Percentiles rank a stretch among this genome's conserved stretches.
phyloP scores from a whole-genome alignment of 23 tunicate species.

The Corella eumyota region DNA sequence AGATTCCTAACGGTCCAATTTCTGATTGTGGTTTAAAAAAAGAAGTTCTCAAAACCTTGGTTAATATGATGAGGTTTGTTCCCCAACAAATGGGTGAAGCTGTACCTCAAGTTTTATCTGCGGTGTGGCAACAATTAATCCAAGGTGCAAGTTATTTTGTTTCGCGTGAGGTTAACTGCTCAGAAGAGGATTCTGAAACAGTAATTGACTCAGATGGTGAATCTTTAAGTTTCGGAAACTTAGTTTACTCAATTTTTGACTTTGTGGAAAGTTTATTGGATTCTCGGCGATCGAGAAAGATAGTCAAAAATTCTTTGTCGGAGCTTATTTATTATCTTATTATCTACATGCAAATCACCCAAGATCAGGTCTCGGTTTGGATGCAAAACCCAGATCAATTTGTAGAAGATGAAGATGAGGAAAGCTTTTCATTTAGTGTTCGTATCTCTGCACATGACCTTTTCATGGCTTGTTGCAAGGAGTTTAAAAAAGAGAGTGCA shows the following conservation, averaged over 20 bases:
- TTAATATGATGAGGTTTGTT: constrained; percentile 27
- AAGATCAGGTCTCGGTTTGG: constrained; percentile 63
- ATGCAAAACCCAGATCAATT: constrained; percentile 89
- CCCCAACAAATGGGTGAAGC: constrained; percentile 44
- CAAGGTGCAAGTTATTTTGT: constrained; percentile 59
- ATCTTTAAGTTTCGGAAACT: constrained; percentile 56
- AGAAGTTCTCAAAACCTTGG: constrained; percentile 51
- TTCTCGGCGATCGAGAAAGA: constrained; percentile 14
- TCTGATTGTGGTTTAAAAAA: constrained; percentile 71
- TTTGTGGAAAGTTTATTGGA: constrained; percentile 61
- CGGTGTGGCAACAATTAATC: constrained; percentile 61
- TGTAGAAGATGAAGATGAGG: constrained; percentile 93
- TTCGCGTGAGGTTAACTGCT: constrained; percentile 39
- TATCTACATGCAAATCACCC: constrained; percentile 84
- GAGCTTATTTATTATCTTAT: constrained; percentile 69
- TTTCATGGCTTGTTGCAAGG: constrained; percentile 61
- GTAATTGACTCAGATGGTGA: constrained; percentile 78
- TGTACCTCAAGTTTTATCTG: constrained; percentile 41
- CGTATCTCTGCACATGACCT: constrained; percentile 85
- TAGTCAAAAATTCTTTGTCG: constrained; percentile 59
- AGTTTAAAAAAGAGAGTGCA: constrained; percentile 44
- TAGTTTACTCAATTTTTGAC: constrained; percentile 56
- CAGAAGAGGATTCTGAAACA: constrained; percentile 44
- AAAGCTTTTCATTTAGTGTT: constrained; percentile 70
- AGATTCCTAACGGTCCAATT: constrained; percentile 41